phyloP scores from a whole-genome alignment of 2,797 vertebrate species.

The Siniperca obscura region DNA sequence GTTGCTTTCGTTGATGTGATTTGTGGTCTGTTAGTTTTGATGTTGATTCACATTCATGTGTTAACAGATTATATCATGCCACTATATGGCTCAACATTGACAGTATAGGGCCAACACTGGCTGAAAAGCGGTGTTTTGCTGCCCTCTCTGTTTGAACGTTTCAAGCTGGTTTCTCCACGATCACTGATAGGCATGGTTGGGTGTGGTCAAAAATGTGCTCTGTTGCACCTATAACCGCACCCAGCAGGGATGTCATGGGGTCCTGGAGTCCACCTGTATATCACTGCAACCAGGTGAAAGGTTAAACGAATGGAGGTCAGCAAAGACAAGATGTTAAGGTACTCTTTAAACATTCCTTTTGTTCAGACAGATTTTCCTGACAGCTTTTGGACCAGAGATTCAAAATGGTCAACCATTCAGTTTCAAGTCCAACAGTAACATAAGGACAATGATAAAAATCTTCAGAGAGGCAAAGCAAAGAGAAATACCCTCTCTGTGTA shows the following conservation, averaged over 20 bases:
- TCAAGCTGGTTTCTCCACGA: background rate
- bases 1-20: constrained; percentile 56
- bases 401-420: background rate
- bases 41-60: constrained; percentile 71
- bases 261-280: background rate
- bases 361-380: background rate
- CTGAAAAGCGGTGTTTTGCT: constrained; percentile 9
- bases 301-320: background rate
- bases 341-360: background rate
- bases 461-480: background rate
- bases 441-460: background rate
- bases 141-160: background rate
- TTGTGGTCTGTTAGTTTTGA: constrained; percentile 66
- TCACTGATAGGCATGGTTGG: background rate
- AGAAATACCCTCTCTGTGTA: background rate
- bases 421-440: background rate
- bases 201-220: background rate
- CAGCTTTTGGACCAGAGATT: background rate
- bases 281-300: background rate
- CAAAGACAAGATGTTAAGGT: background rate
- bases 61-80: constrained; percentile 71
- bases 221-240: constrained; percentile 8
- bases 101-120: constrained; percentile 30
- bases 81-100: constrained; percentile 65
- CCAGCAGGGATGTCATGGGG: background rate